A percentile compares a stretch with the other conserved stretches of the same genome.
Conservation (phyloP, 2,113 vertebrate genomes). For the Toxotes jaculatrix region DNA sequence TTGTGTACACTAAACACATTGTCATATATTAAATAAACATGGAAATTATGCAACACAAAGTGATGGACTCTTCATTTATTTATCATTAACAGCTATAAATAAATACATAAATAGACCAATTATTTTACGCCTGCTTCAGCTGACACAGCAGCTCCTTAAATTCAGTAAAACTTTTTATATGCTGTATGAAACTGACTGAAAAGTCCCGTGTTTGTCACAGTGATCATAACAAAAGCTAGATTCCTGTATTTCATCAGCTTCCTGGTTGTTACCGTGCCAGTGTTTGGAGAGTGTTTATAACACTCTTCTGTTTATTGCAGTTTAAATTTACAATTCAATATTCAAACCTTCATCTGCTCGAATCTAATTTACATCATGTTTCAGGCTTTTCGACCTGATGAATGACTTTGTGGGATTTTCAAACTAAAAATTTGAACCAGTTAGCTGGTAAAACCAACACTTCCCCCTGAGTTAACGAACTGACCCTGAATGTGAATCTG, state of each 20-base stretch:
- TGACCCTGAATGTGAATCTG: too few relatives aligned
- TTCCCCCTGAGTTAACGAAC: background rate
- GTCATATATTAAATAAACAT: conserved; percentile 95
- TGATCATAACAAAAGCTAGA: too few relatives aligned
- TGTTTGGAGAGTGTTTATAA: background rate
- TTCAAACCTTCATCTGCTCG: too few relatives aligned
- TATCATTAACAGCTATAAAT: background rate
- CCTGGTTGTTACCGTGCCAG: background rate
- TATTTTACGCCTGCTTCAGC: background rate
- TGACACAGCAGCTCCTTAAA: background rate
- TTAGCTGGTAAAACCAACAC: background rate
- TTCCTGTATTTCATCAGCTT: background rate
- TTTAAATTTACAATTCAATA: background rate
- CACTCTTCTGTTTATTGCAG: background rate
- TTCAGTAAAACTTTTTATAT: too few relatives aligned
- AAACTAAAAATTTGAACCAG: background rate
- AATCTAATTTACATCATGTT: background rate
- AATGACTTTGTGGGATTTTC: background rate
- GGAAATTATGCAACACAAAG: conserved; percentile 87
- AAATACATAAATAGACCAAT: background rate
- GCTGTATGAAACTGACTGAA: background rate
- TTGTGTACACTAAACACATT: conserved; percentile 89
- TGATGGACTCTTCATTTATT: conserved; percentile 5
- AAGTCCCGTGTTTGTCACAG: too few relatives aligned
- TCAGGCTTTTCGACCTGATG: background rate